Evolutionary conservation across 2,888 invertebrate species (phyloP), one percentile per base, ranked within the genome.

Genomic region (Listrodromus nycthemerus): DNA sequence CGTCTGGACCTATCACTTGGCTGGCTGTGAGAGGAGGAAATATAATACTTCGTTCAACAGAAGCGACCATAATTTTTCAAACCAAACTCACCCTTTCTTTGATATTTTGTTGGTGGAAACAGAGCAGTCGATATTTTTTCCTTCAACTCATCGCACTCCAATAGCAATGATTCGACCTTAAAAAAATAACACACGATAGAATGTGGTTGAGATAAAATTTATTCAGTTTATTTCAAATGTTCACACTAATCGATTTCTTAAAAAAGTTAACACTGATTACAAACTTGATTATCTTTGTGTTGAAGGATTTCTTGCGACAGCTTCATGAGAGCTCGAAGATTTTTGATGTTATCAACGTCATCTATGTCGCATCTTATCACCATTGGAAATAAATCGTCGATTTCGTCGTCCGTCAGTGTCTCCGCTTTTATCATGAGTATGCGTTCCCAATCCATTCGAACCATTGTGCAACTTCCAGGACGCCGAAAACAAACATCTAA

Each of bases 261-360:
- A 24, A 19, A 52, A 33, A 41, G 27, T 48, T 61, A n/a, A 61
- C 16, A 73, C 74, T 70, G 37, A 27, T 63, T 58, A 83, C 85
- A 88, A 94, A 96, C 96, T 95, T 96, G 96, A 93, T 96, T 96
- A 83, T 95, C 95, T 94, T 96, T 96, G 87, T 95, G 95, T 89
- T 95, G 96, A 66, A 96, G 91, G 88, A 96, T 95, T 93, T 96
- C 96, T 91, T 96, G 96, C n/a, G 95, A 94, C 2, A 96, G 92
- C 89, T 94, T 94, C 89, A 96, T 95, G 27, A 96, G 91, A 5
- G 94, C 94, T 90, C 95, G 94, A 71, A 95, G 93, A 90, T 95
- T 95, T 30, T 94, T 93, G 83, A 95, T 93, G 89, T 95, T 95
- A 88, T 95, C 94, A 55, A 95, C 95, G 87, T 95, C 94, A 65